A percentile compares a stretch with the other conserved stretches of the same genome.
These are phyloP conservation scores for Lymantria dispar DNA, from an alignment of 2,888 invertebrate genomes.

Conservation along the genomic window DNA sequence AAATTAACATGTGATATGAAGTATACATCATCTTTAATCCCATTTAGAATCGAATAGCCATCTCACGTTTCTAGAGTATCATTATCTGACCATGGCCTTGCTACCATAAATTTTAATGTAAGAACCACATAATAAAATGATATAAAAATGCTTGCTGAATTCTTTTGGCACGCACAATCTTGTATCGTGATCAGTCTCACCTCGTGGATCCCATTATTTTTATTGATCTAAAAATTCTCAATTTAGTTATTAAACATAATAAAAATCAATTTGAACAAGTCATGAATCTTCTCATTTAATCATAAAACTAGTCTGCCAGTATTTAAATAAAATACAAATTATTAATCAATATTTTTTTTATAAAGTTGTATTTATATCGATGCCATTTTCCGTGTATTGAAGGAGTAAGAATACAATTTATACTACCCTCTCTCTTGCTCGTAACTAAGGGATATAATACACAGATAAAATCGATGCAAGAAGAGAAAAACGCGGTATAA, in stretches of 20 bases:
- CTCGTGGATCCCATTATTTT: slow-evolving; percentile 51
- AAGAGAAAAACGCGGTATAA: too few relatives aligned
- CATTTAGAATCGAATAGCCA: slow-evolving; percentile 16
- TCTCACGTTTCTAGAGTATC: slow-evolving; percentile 14
- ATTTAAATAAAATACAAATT: too few relatives aligned
- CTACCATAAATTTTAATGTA: slow-evolving; percentile 26
- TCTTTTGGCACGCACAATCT: slow-evolving; percentile 46
- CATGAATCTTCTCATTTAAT: neutral
- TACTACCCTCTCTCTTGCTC: too few relatives aligned
- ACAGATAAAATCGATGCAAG: too few relatives aligned
- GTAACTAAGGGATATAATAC: too few relatives aligned
- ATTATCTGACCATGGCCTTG: slow-evolving; percentile 10
- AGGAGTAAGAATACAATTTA: too few relatives aligned
- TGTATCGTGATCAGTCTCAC: slow-evolving; percentile 46
- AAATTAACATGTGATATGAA: slow-evolving; percentile 1
- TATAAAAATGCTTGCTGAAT: slow-evolving; percentile 50
- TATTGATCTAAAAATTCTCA: slow-evolving; percentile 34
- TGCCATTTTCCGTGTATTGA: too few relatives aligned
- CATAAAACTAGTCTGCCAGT: too few relatives aligned
- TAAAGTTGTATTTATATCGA: too few relatives aligned
- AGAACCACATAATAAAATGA: slow-evolving; percentile 22
- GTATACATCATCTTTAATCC: slow-evolving; percentile 13
- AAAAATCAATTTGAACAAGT: neutral
- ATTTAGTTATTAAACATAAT: slow-evolving; percentile 23
- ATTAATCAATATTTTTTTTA: too few relatives aligned